phyloP scores from a whole-genome alignment of 2,113 vertebrate genomes.

The Anarhynchus alexandrinus region DNA sequence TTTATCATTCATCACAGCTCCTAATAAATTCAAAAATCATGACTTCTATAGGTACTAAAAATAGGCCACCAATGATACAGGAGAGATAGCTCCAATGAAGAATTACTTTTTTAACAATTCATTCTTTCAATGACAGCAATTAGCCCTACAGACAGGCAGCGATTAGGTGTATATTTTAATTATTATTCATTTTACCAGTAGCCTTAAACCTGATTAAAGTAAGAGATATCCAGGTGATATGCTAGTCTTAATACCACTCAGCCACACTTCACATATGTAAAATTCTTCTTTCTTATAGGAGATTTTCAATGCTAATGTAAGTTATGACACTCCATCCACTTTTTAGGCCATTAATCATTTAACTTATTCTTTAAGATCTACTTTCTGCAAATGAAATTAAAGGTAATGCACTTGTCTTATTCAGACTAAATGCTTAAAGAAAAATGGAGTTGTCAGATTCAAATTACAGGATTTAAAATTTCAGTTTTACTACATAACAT shows the following conservation, averaged over 20 bases:
- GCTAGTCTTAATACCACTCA: constrained; percentile 71
- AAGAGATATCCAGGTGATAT: constrained; percentile 73
- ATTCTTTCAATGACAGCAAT: constrained; percentile 83
- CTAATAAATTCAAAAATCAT: constrained; percentile 84
- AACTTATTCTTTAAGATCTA: constrained; percentile 62
- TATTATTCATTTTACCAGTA: constrained; percentile 77
- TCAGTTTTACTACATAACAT: constrained; percentile 50
- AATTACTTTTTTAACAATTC: constrained; percentile 79
- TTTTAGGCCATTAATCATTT: constrained; percentile 67
- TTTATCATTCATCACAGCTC: constrained; percentile 82
- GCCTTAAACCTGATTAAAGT: constrained; percentile 71
- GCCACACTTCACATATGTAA: constrained; percentile 67
- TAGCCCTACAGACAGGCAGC: constrained; percentile 77
- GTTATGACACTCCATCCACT: constrained; percentile 63
- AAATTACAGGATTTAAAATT: constrained; percentile 62
- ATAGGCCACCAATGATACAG: constrained; percentile 78
- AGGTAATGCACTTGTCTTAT: constrained; percentile 58
- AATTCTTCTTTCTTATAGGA: constrained; percentile 63
- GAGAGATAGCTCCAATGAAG: constrained; percentile 76
- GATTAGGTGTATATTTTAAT: constrained; percentile 83
- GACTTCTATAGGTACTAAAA: constrained; percentile 84
- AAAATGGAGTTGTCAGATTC: constrained; percentile 67
- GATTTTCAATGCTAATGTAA: constrained; percentile 70
- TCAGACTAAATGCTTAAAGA: constrained; percentile 62
- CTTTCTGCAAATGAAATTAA: constrained; percentile 69